phyloP scores from a whole-genome alignment of 30 jellyfish, hydroid and myxozoan genomes.

The Aurelia aurita region DNA sequence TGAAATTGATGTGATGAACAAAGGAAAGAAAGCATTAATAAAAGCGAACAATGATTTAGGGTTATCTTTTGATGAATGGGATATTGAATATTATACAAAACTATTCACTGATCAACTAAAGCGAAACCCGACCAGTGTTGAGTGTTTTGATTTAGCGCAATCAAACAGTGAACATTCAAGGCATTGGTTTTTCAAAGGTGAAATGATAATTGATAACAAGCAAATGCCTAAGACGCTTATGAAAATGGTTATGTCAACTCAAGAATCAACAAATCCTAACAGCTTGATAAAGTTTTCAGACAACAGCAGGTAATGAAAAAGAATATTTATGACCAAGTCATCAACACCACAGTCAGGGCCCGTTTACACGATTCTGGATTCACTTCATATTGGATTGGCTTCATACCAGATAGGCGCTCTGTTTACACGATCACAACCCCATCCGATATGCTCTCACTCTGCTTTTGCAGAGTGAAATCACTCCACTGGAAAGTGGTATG shows the following conservation, averaged over 20 bases:
- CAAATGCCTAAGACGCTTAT: slow-evolving; percentile 66
- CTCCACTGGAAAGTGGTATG: too few species aligned
- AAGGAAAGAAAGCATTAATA: slow-evolving; percentile 74
- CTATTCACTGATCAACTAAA: slow-evolving; percentile 60
- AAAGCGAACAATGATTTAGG: slow-evolving; percentile 76
- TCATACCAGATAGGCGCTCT: too few species aligned
- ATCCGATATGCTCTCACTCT: too few species aligned
- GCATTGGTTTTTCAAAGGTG: slow-evolving; percentile 95
- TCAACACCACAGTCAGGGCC: too few species aligned
- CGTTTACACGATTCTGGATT: too few species aligned
- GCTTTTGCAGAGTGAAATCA: too few species aligned
- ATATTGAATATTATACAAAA: slow-evolving; percentile 66
- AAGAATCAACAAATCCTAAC: slow-evolving; percentile 64
- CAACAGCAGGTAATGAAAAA: slow-evolving; percentile 80
- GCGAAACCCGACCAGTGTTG: slow-evolving; percentile 93
- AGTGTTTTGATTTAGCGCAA: slow-evolving; percentile 93
- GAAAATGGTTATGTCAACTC: slow-evolving; percentile 87
- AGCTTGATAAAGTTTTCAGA: slow-evolving; percentile 88
- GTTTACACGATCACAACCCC: too few species aligned
- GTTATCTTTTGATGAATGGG: slow-evolving; percentile 87
- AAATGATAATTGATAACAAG: slow-evolving; percentile 67
- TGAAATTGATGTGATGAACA: slow-evolving; percentile 68
- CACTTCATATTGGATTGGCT: too few species aligned
- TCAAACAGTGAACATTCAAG: slow-evolving; percentile 94
- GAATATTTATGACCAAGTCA: too few species aligned